A percentile compares a stretch with the other conserved stretches of the same genome.
Conservation (phyloP, 2,113 vertebrate genomes). For the Crotalus tigris region DNA sequence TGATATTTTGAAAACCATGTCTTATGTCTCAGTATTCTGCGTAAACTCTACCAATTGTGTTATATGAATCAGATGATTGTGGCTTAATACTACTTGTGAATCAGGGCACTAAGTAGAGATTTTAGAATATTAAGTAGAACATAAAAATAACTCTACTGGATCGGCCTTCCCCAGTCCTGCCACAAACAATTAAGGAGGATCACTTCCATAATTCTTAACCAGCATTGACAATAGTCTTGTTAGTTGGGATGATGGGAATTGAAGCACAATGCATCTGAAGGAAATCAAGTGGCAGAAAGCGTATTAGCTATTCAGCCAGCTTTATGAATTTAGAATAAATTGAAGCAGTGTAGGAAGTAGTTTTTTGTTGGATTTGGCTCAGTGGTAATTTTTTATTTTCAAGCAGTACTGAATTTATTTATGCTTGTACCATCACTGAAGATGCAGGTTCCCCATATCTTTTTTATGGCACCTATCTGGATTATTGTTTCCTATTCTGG, state of each 20-base stretch:
- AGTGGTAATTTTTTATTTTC: background rate
- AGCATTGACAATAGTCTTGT: background rate
- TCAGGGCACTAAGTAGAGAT: background rate
- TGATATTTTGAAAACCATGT: background rate
- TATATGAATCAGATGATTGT: background rate
- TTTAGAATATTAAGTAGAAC: background rate
- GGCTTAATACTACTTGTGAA: background rate
- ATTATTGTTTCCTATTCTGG: conserved; percentile 21
- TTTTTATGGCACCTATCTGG: background rate
- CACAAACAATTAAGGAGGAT: background rate
- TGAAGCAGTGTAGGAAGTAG: background rate
- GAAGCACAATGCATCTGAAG: background rate
- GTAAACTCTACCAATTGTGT: background rate
- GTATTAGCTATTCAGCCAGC: background rate
- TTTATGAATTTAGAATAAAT: background rate
- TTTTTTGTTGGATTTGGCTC: background rate
- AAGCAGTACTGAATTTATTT: background rate
- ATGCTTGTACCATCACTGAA: background rate
- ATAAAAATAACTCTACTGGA: background rate
- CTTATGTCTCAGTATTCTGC: background rate
- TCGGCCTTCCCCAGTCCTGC: background rate
- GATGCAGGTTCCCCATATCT: background rate
- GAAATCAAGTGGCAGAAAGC: background rate
- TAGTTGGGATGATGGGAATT: background rate
- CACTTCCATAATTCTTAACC: background rate